These are phyloP conservation scores for Pogonocichla stellata DNA, from an alignment of 2,113 vertebrate species.

Conservation along the genomic window DNA sequence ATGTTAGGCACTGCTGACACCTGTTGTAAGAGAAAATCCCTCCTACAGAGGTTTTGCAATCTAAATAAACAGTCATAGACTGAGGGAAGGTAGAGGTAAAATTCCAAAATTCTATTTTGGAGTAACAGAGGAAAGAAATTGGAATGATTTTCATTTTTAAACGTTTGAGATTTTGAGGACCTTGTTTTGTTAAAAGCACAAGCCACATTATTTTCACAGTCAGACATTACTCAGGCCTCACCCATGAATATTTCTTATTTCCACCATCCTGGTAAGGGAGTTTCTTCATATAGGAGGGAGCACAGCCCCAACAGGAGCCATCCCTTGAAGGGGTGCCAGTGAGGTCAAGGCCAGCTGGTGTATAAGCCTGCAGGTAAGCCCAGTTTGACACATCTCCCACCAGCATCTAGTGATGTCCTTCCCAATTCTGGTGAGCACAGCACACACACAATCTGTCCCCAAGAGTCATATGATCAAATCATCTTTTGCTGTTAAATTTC, in stretches of 20 bases:
- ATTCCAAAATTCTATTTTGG: not conserved
- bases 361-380: not conserved
- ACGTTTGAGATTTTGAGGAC: not conserved
- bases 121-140: not conserved
- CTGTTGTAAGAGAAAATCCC: not conserved
- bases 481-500: not conserved
- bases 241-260: not conserved
- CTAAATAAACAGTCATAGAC: not conserved
- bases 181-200: not conserved
- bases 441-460: fast-evolving
- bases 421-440: not conserved
- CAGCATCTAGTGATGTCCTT: not conserved
- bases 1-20: not conserved
- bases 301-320: not conserved
- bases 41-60: not conserved
- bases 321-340: fast-evolving
- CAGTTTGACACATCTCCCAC: fast-evolving
- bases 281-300: not conserved
- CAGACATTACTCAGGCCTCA: not conserved
- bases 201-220: not conserved
- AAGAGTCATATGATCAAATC: not conserved
- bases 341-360: not conserved
- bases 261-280: not conserved
- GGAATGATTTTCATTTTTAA: not conserved
- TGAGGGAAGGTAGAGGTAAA: not conserved